Conservation (phyloP, 1,140 invertebrate species). For the Eupristina koningsbergeri region DNA sequence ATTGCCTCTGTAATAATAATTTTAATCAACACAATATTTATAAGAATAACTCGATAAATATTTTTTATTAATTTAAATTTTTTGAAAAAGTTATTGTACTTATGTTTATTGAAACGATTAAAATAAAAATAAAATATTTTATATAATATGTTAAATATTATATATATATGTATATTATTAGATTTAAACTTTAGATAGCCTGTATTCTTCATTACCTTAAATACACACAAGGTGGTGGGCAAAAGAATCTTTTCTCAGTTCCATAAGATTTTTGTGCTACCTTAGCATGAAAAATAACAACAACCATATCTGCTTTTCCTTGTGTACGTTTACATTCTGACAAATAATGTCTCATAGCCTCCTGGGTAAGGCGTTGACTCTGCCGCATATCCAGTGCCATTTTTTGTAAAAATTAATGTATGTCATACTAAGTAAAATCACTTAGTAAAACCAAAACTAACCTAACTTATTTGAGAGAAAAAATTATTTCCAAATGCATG, state of each 20-base stretch:
- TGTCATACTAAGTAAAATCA: slow-evolving; percentile 28
- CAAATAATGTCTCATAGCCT: slow-evolving; percentile 96
- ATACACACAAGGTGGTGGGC: slow-evolving; percentile 98
- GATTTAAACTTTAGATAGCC: too few species aligned
- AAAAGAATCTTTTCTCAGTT: slow-evolving; percentile 99
- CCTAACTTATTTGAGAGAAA: background rate
- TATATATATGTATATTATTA: too few species aligned
- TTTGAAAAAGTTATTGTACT: background rate
- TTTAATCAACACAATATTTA: background rate
- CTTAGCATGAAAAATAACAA: slow-evolving; percentile 98
- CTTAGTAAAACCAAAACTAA: too few species aligned
- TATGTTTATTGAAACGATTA: background rate
- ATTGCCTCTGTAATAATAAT: slow-evolving; percentile 79
- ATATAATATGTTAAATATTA: too few species aligned
- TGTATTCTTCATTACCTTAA: slow-evolving; percentile 72
- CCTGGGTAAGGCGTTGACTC: slow-evolving; percentile 88
- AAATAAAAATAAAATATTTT: too few species aligned
- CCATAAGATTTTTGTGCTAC: slow-evolving; percentile 99
- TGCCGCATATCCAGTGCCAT: slow-evolving; percentile 53
- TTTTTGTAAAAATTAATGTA: slow-evolving; percentile 31
- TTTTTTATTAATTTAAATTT: background rate
- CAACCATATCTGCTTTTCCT: slow-evolving; percentile 93
- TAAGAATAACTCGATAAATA: too few species aligned
- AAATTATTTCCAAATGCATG: background rate
- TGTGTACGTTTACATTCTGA: slow-evolving; percentile 65